Evolutionary conservation across 2,888 invertebrate genomes (phyloP).

Genomic region (Acrocyrtus sp.): DNA sequence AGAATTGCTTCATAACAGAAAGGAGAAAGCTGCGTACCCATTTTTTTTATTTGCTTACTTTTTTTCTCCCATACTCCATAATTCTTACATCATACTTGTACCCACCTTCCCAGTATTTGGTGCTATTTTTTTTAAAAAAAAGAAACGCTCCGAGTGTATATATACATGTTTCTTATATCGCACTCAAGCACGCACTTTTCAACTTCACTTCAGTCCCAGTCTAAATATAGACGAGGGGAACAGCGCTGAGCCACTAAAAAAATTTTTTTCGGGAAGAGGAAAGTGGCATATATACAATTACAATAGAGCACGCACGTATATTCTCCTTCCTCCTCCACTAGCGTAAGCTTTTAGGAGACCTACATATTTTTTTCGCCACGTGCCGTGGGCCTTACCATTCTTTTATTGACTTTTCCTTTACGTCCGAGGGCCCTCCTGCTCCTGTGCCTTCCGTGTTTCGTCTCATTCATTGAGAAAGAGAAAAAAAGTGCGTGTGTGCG

Average conservation of each 20-base stretch:
- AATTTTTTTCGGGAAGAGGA: slow-evolving; percentile 3
- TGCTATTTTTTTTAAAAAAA: too few relatives aligned
- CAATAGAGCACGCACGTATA: slow-evolving; percentile 35
- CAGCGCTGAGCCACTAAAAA: too few relatives aligned
- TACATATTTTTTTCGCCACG: slow-evolving; percentile 34
- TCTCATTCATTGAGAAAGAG: slow-evolving; percentile 41
- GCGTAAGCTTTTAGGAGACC: slow-evolving; percentile 27
- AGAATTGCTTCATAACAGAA: too few relatives aligned
- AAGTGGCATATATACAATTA: slow-evolving; percentile 23
- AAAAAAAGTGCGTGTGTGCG: background rate
- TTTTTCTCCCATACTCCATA: background rate
- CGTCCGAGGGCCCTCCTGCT: slow-evolving; percentile 33
- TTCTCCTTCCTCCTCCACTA: too few relatives aligned
- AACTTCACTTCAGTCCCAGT: too few relatives aligned
- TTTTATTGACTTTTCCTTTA: slow-evolving; percentile 47
- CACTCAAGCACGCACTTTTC: slow-evolving; percentile 15
- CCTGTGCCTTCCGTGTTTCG: slow-evolving; percentile 8
- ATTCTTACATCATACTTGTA: slow-evolving; percentile 31
- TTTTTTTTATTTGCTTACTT: background rate
- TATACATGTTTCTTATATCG: too few relatives aligned
- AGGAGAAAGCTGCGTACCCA: too few relatives aligned
- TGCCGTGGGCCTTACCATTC: slow-evolving; percentile 51
- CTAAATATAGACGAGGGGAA: too few relatives aligned
- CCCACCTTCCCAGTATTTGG: too few relatives aligned
- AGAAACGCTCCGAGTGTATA: too few relatives aligned